Evolutionary conservation across 2,797 vertebrate species (phyloP), one percentile per base, ranked within the genome.

Genomic region (Sebastes matsubarae): DNA sequence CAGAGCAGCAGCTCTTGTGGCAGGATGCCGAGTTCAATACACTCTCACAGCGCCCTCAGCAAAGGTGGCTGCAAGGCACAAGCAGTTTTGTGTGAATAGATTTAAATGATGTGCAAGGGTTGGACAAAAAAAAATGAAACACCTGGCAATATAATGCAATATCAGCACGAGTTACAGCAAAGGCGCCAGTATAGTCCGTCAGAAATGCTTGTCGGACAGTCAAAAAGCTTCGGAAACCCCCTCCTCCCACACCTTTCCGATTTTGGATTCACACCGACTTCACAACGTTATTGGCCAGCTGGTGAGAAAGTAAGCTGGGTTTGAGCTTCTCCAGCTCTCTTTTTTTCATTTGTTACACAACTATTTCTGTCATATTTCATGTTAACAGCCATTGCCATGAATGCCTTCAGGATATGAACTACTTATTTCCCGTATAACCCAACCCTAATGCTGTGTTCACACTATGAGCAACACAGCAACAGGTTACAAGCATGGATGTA

Each of bases 21-120:
- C 82, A 85, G 70, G 59, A 73, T 80, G 81, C 87, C 75, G 22
- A 77, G 52, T 83, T 74, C 72, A 34, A 66, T 82, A 68, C 70
- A 70, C 80, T 77, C 86, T 79, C 64, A 4, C 42, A 6, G 67
- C 1, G 25, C 80, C 80, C 32, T 55, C 38, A 61, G 86, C 83
- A 16, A 61, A 78, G 72, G 46, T 36, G 80, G 83, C 80, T 82
- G 50, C 12, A 2, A 52, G 71, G 82, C 63, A 10, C 34, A 4
- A 20, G 46, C 65, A 50, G 72, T 34, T 75, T 18, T 30, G 69
- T 77, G 71, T 66, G 72, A 77, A 69, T 8, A 65, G n/a, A 68
- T 74, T 79, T 38, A 77, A 75, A 75, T 68, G 30, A 68, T 60
- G 32, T 55, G 38, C 50, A 36, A 32, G 8, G 32, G 64, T 29